Percentiles rank a stretch among this genome's conserved stretches.
Conservation (phyloP, 2,797 vertebrate genomes). For the Cuculus canorus region DNA sequence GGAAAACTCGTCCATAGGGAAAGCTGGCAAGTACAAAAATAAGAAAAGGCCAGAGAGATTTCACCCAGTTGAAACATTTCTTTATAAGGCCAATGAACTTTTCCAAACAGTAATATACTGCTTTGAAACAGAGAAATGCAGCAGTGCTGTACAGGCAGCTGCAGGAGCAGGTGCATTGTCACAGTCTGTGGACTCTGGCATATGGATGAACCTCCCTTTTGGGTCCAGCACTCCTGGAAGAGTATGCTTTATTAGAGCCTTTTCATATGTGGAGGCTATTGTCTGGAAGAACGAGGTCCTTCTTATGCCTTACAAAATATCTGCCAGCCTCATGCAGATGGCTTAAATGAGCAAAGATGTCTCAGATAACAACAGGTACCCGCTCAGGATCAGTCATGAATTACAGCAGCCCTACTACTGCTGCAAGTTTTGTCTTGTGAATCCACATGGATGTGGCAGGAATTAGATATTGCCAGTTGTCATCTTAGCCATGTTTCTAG, state of each 20-base stretch:
- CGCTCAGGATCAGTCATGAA: neutral
- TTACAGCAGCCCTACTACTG: neutral
- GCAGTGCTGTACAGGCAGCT: neutral
- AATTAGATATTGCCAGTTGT: neutral
- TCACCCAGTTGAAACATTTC: neutral
- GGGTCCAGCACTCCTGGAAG: neutral
- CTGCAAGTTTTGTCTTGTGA: neutral
- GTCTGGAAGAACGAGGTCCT: neutral
- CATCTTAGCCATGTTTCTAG: neutral
- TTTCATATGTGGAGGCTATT: neutral
- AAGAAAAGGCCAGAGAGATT: neutral
- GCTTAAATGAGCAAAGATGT: neutral
- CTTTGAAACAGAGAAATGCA: neutral
- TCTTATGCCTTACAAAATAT: neutral
- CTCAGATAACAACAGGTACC: neutral
- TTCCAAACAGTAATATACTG: neutral
- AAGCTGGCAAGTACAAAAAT: neutral
- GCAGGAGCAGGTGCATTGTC: neutral
- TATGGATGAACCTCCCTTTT: neutral
- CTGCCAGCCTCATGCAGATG: neutral
- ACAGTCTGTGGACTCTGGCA: neutral
- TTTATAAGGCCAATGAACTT: neutral
- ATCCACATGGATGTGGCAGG: rapidly evolving
- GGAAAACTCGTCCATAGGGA: neutral
- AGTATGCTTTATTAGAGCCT: neutral